Percentiles rank a stretch among this genome's conserved stretches.
Conservation (phyloP, 2,797 vertebrate genomes). For the Eospalax fontanierii region DNA sequence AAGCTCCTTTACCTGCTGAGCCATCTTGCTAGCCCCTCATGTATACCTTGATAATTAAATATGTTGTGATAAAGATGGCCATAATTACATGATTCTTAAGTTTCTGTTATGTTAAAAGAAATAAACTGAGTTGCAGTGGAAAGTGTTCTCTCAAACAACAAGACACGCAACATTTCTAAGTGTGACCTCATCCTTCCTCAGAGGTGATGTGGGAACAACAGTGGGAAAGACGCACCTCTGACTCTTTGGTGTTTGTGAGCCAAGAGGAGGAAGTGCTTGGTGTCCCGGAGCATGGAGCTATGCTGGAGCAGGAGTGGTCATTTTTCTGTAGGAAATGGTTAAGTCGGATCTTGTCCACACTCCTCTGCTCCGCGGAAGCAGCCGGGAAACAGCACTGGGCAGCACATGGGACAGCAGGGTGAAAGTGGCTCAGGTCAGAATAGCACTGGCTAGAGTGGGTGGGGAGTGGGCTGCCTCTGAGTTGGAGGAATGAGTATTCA, state of each 20-base stretch:
- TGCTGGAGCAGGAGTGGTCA: not conserved
- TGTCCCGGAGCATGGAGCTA: not conserved
- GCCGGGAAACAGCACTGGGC: not conserved
- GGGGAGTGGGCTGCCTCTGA: not conserved
- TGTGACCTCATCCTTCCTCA: rapidly evolving
- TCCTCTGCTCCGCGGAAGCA: rapidly evolving
- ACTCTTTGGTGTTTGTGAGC: not conserved
- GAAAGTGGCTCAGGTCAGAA: not conserved
- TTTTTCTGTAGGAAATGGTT: not conserved
- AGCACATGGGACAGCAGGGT: not conserved
- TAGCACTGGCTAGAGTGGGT: too few species aligned
- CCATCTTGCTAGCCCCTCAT: not conserved
- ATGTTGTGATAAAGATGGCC: not conserved
- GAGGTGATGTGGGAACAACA: not conserved
- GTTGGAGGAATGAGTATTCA: not conserved
- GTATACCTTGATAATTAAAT: not conserved
- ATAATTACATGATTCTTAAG: rapidly evolving
- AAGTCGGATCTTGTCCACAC: not conserved
- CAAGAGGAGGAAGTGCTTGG: not conserved
- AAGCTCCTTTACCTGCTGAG: not conserved
- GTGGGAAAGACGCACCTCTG: not conserved
- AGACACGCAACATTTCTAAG: not conserved
- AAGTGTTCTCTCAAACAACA: not conserved
- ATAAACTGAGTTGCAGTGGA: not conserved
- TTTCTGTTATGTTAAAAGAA: not conserved